Percentiles rank a stretch among this genome's conserved stretches.
Conservation (phyloP, 2,888 invertebrate genomes). For the Leptinotarsa tumamoca region DNA sequence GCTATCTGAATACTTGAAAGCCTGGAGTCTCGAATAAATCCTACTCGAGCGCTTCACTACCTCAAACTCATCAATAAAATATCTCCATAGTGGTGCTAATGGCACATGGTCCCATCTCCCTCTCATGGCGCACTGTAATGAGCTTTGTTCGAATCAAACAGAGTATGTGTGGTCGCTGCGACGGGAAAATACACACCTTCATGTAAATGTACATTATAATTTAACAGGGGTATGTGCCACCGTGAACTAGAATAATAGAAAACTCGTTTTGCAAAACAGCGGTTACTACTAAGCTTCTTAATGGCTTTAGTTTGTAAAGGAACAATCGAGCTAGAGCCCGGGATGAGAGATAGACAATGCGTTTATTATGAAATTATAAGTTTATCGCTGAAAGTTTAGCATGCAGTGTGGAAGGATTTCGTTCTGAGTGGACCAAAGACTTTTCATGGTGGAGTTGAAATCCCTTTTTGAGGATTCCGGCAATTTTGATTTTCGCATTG, state of each 20-base stretch:
- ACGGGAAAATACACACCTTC: conserved; percentile 28
- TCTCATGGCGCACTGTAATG: conserved; percentile 27
- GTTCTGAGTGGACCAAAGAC: background rate
- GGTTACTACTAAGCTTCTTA: conserved; percentile 33
- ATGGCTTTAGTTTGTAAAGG: conserved; percentile 30
- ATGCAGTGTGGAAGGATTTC: background rate
- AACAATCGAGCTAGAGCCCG: conserved; percentile 21
- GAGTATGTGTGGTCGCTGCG: conserved; percentile 23
- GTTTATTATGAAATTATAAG: conserved; percentile 7
- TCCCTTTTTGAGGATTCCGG: background rate
- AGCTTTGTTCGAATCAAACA: conserved; percentile 34
- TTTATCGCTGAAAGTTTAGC: background rate
- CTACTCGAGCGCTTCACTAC: background rate
- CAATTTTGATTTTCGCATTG: too few species aligned
- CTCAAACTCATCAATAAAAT: conserved; percentile 31
- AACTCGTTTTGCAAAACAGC: conserved; percentile 15
- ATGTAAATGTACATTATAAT: conserved; percentile 35
- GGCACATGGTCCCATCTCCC: conserved; percentile 28
- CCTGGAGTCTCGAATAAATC: background rate
- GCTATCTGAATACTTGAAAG: too few species aligned
- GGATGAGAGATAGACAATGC: conserved; percentile 15
- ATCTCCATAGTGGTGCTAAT: conserved; percentile 13
- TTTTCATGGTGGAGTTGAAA: background rate
- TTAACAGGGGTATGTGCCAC: conserved; percentile 30
- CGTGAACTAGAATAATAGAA: conserved; percentile 34